Evolutionary conservation across 1,140 invertebrate species (phyloP).

Genomic region (Drosophila suzukii): DNA sequence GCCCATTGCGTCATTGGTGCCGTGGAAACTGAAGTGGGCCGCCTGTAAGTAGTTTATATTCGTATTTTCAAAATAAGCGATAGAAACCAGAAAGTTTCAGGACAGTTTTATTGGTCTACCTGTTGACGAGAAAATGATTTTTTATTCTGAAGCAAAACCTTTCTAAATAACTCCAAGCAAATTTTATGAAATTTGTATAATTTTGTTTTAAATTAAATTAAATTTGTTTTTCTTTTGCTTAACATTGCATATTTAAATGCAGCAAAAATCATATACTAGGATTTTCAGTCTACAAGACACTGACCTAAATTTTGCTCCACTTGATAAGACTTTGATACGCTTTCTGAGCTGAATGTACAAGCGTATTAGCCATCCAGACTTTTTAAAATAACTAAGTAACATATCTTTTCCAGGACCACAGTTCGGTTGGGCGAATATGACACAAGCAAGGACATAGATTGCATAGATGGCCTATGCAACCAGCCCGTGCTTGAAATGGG

Average conservation of each 20-base stretch:
- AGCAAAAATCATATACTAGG: too few relatives aligned
- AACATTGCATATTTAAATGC: too few relatives aligned
- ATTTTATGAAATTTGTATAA: too few relatives aligned
- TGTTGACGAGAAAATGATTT: too few relatives aligned
- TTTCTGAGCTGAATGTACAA: neutral
- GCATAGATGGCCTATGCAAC: slow-evolving; percentile 83
- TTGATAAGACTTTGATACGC: neutral
- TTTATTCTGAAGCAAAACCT: too few relatives aligned
- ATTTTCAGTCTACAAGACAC: too few relatives aligned
- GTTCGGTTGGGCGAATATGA: slow-evolving; percentile 88
- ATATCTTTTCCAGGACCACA: slow-evolving; percentile 65
- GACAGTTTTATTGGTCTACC: too few relatives aligned
- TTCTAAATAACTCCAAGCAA: too few relatives aligned
- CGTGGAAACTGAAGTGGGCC: slow-evolving; percentile 61
- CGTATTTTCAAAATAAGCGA: neutral
- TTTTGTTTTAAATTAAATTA: too few relatives aligned
- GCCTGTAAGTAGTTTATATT: slow-evolving; percentile 61
- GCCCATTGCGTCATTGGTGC: slow-evolving; percentile 92
- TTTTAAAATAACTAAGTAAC: neutral
- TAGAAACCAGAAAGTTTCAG: too few relatives aligned
- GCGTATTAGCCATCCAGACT: neutral
- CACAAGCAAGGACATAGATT: slow-evolving; percentile 86
- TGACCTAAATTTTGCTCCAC: neutral
- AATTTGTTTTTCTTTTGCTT: too few relatives aligned
- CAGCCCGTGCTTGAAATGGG: slow-evolving; percentile 65